phyloP scores from a whole-genome alignment of 1,140 invertebrate species.

The Antheraea mylitta region DNA sequence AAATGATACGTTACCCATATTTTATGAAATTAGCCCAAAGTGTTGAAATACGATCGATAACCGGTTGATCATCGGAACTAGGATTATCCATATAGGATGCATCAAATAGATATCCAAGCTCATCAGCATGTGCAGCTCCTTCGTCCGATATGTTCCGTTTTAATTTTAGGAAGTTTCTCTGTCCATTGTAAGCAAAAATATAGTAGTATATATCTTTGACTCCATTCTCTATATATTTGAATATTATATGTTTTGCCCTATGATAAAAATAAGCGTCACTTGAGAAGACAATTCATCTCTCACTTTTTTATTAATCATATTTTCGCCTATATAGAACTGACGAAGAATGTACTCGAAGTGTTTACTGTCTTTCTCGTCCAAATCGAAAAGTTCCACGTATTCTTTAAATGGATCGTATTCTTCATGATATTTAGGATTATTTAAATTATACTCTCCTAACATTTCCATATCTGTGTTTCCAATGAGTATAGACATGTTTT shows the following conservation, averaged over 20 bases:
- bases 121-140: conserved; percentile 14
- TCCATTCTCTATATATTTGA: conserved; percentile 12
- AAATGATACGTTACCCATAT: neutral
- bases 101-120: conserved; percentile 23
- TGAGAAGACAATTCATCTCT: conserved; percentile 15
- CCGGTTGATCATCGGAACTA: conserved; percentile 28
- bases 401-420: neutral
- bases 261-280: conserved; percentile 7
- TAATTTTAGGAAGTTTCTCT: conserved; percentile 15
- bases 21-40: conserved; percentile 5
- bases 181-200: conserved; percentile 15
- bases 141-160: neutral
- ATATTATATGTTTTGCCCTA: neutral
- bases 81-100: conserved; percentile 19
- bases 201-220: conserved; percentile 14
- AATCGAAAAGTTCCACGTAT: neutral
- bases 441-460: neutral
- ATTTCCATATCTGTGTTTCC: conserved; percentile 4
- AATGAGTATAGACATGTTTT: conserved; percentile 10
- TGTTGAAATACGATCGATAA: conserved; percentile 13
- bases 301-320: conserved; percentile 16
- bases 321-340: conserved; percentile 37
- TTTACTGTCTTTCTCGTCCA: neutral
- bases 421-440: neutral
- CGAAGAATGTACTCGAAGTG: conserved; percentile 21